Percentiles rank a stretch among this genome's conserved stretches.
Conservation (phyloP, 2,888 invertebrate genomes). For the Spilosoma lubricipeda region DNA sequence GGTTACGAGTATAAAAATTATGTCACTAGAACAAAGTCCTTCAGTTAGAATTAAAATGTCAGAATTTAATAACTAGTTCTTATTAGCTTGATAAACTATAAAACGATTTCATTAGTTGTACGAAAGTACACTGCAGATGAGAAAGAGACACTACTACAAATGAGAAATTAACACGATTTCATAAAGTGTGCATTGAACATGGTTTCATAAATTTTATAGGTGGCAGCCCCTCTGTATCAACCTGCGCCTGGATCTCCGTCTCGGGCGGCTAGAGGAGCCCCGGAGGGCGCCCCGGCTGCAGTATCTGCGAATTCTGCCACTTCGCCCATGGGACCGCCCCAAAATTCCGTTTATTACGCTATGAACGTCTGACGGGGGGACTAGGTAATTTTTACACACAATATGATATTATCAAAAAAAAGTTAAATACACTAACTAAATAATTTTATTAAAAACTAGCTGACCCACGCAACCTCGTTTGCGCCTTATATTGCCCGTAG, state of each 20-base stretch:
- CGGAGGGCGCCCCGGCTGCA: conserved; percentile 85
- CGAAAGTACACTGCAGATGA: background rate
- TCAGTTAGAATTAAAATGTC: background rate
- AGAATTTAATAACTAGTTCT: background rate
- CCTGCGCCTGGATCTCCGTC: conserved; percentile 87
- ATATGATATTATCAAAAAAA: too few relatives aligned
- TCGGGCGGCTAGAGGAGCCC: conserved; percentile 90
- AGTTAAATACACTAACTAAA: too few relatives aligned
- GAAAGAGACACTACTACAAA: too few relatives aligned
- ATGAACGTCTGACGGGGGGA: conserved; percentile 94
- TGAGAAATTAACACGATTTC: background rate
- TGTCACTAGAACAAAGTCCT: too few relatives aligned
- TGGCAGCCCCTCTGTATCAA: conserved; percentile 80
- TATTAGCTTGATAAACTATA: background rate
- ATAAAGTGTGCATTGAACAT: background rate
- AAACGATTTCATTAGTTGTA: background rate
- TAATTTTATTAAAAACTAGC: background rate
- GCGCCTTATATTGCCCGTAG: too few relatives aligned
- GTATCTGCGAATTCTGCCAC: conserved; percentile 81
- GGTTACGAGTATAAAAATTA: too few relatives aligned
- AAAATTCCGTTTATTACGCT: conserved; percentile 91
- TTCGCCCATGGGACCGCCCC: conserved; percentile 78
- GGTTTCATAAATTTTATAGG: conserved; percentile 55
- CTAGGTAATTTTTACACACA: conserved; percentile 71
- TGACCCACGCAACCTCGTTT: too few relatives aligned